Base-by-base conservation (phyloP, 2,888 invertebrate genomes). In the Lasioglossum leucozonium region DNA sequence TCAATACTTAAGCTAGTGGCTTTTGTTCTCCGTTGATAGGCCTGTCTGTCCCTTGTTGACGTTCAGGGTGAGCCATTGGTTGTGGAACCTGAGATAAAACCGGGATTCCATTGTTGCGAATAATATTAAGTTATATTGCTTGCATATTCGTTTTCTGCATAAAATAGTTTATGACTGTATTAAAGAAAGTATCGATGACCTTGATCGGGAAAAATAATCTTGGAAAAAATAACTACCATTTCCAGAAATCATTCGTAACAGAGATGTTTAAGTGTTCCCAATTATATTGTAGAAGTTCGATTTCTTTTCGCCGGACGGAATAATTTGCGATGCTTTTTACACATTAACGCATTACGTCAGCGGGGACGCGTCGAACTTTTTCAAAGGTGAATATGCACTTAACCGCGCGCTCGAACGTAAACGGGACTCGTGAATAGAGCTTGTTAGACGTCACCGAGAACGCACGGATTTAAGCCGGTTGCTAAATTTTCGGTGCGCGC, bases 391-490 rank as follows among this genome's bases (percentile, higher is more conserved):
- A 30, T 30, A 18, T 30, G 0, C n/a, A n/a, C 2, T 30, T 18
- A 30, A 13, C 26, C 34, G 51, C 22, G n/a, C 30, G 44, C 44
- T 81, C 26, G 18, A 72, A 47, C 55, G 22, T 34, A 18, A 77
- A 18, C n/a, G 37, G 18, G 6, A 71, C 8, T 42, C n/a, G 30
- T 44, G 58, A 81, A 79, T 79, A 30, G 58, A 11, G n/a, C 58
- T 40, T 37, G 79, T 47, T 79, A 79, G 71, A 47, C 58, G n/a
- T n/a, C 47, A 47, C 34, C 5, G 26, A 34, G 37, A 22, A 37
- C 26, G 58, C 72, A 11, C 34, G 26, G 74, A 71, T 72, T 84
- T 82, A 84, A 84, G 55, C 77, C 47, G 42, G 26, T 69, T 44
- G 75, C 44, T 82, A 82, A 79, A 72, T 79, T 79, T 72, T 26